Evolutionary conservation across 2,888 invertebrate species (phyloP).

Genomic region (Elegia similella): DNA sequence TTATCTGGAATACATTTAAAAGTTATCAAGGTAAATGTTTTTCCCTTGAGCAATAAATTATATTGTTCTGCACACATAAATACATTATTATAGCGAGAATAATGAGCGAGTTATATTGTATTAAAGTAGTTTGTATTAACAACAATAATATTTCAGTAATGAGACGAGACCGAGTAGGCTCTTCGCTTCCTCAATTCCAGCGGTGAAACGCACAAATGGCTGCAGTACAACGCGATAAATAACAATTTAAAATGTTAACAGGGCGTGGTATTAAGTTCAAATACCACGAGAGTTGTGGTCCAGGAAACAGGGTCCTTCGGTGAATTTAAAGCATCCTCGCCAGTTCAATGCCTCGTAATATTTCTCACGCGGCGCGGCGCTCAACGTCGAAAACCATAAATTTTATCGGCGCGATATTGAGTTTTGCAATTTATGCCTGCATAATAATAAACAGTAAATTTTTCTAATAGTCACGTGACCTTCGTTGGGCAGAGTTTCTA

Average conservation of each 20-base stretch:
- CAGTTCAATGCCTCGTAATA: slow-evolving; percentile 54
- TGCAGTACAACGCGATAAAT: slow-evolving; percentile 30
- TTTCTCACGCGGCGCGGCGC: slow-evolving; percentile 57
- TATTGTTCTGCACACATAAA: too few species aligned
- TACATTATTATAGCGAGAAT: too few species aligned
- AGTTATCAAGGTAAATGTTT: slow-evolving; percentile 17
- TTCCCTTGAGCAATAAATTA: background rate
- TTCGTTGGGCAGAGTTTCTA: slow-evolving; percentile 38
- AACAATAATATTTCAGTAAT: slow-evolving; percentile 5
- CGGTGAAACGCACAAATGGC: slow-evolving; percentile 13
- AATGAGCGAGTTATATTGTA: too few species aligned
- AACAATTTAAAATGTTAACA: slow-evolving; percentile 33
- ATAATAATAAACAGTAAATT: slow-evolving; percentile 43
- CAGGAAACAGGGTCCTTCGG: slow-evolving; percentile 49
- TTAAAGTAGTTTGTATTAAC: background rate
- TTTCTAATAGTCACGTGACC: slow-evolving; percentile 44
- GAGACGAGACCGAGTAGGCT: background rate
- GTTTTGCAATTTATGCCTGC: slow-evolving; percentile 58
- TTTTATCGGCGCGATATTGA: slow-evolving; percentile 67
- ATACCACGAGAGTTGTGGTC: slow-evolving; percentile 42
- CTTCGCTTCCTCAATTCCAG: slow-evolving; percentile 6
- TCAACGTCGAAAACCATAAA: slow-evolving; percentile 60
- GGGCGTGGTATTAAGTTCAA: slow-evolving; percentile 33
- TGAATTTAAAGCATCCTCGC: slow-evolving; percentile 59
- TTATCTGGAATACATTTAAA: slow-evolving; percentile 10